Evolutionary conservation across 2,888 invertebrate species (phyloP).

Genomic region (Helicoverpa assulta): DNA sequence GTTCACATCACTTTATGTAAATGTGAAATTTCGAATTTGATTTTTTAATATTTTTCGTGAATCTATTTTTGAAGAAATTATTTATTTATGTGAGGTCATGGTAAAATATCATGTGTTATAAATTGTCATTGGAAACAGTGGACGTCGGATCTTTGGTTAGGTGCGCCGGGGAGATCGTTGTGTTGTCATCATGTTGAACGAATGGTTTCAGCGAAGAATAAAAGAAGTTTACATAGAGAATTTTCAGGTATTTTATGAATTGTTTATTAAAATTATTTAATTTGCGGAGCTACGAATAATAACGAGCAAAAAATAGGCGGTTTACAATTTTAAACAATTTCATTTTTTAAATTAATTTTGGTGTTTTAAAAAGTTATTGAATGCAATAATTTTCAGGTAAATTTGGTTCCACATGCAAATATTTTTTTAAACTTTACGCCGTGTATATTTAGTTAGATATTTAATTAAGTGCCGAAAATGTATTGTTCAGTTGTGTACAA

Average conservation of each 20-base stretch:
- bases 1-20: conserved; percentile 80
- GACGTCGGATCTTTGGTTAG: conserved; percentile 76
- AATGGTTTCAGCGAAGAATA: conserved; percentile 85
- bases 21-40: conserved; percentile 84
- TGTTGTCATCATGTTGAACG: conserved; percentile 88
- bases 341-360: too few relatives aligned
- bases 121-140: conserved; percentile 75
- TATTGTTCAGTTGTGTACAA: too few relatives aligned
- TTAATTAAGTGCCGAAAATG: too few relatives aligned
- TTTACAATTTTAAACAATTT: too few relatives aligned
- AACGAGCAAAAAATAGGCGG: not conserved
- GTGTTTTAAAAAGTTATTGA: too few relatives aligned
- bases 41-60: conserved; percentile 88
- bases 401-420: too few relatives aligned
- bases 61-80: conserved; percentile 89
- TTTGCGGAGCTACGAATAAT: rapidly evolving
- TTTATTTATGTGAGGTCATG: conserved; percentile 86
- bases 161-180: conserved; percentile 72
- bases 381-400: too few relatives aligned
- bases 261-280: not conserved
- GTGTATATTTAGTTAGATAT: too few relatives aligned
- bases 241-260: conserved; percentile 78
- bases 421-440: too few relatives aligned
- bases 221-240: conserved; percentile 77
- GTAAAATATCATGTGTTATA: conserved; percentile 87